Percentiles rank a stretch among this genome's conserved stretches.
phyloP scores from a whole-genome alignment of 23 tunicate genomes.

The Halocynthia roretzi region DNA sequence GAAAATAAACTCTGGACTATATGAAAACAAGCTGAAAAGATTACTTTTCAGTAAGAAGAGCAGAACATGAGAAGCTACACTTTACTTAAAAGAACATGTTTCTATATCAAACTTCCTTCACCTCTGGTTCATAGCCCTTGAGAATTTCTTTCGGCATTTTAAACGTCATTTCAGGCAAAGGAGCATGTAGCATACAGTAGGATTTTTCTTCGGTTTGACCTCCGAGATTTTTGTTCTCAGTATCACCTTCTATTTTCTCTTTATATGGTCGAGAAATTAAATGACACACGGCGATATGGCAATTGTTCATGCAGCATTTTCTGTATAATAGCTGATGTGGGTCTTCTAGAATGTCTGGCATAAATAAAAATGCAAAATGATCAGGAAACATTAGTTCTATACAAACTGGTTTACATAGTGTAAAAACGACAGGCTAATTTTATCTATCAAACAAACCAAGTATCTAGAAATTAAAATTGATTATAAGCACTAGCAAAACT shows the following conservation, averaged over 20 bases:
- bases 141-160: not conserved
- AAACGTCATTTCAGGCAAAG: conserved; percentile 26
- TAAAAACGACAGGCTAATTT: not conserved
- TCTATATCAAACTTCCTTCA: not conserved
- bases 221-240: not conserved
- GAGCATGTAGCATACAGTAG: conserved; percentile 18
- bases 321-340: conserved; percentile 24
- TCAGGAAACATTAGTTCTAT: not conserved
- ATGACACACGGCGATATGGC: not conserved
- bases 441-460: too few relatives aligned
- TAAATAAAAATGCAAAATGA: not conserved
- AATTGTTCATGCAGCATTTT: conserved; percentile 9
- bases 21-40: too few relatives aligned
- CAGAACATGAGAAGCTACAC: too few relatives aligned
- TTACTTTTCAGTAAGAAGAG: too few relatives aligned
- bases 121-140: not conserved
- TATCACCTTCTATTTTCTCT: not conserved
- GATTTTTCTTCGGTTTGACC: not conserved
- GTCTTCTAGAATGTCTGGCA: conserved; percentile 18
- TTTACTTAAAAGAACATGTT: not conserved
- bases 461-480: too few relatives aligned
- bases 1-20: too few relatives aligned
- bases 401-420: not conserved
- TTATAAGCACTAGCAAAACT: not conserved
- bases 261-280: not conserved